phyloP scores from a whole-genome alignment of 1,140 invertebrate species.

The Orussus abietinus region DNA sequence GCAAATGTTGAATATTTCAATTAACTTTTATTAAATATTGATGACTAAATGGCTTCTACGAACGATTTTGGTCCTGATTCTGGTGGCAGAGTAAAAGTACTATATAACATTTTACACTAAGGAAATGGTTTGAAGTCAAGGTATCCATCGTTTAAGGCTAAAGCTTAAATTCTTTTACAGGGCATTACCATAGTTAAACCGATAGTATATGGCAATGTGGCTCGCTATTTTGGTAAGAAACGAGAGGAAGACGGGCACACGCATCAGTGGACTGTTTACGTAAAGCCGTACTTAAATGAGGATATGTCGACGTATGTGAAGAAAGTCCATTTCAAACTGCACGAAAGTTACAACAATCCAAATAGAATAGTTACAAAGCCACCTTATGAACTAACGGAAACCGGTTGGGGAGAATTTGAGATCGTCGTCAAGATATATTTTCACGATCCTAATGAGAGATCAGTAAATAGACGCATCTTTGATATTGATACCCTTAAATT shows the following conservation, averaged over 20 bases:
- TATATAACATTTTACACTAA: constrained; percentile 16
- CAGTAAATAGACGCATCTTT: constrained; percentile 61
- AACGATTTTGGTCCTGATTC: constrained; percentile 80
- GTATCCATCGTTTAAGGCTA: constrained; percentile 6
- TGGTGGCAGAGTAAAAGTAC: constrained; percentile 72
- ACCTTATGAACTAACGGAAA: constrained; percentile 97
- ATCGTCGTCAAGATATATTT: constrained; percentile 98
- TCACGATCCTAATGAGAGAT: constrained; percentile 92
- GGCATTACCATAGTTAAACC: constrained; percentile 91
- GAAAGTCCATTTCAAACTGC: constrained; percentile 96
- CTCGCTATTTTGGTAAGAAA: constrained; percentile 94
- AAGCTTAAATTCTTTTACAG: constrained; percentile 50
- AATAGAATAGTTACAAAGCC: constrained; percentile 90
- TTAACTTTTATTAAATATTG: constrained; percentile 3
- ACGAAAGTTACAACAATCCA: constrained; percentile 95
- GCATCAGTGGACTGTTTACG: constrained; percentile 97
- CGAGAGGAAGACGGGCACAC: constrained; percentile 98
- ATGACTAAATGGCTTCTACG: constrained; percentile 58
- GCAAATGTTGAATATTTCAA: too few species aligned
- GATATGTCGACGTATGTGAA: constrained; percentile 95
- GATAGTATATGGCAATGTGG: constrained; percentile 95
- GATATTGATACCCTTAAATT: constrained; percentile 6
- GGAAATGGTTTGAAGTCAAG: not conserved
- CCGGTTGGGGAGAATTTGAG: constrained; percentile 99
- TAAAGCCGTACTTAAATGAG: constrained; percentile 90